A percentile compares a stretch with the other conserved stretches of the same genome.
These are phyloP conservation scores for Puffinus mauretanicus DNA, from an alignment of 2,113 vertebrate genomes.

Conservation along the genomic window DNA sequence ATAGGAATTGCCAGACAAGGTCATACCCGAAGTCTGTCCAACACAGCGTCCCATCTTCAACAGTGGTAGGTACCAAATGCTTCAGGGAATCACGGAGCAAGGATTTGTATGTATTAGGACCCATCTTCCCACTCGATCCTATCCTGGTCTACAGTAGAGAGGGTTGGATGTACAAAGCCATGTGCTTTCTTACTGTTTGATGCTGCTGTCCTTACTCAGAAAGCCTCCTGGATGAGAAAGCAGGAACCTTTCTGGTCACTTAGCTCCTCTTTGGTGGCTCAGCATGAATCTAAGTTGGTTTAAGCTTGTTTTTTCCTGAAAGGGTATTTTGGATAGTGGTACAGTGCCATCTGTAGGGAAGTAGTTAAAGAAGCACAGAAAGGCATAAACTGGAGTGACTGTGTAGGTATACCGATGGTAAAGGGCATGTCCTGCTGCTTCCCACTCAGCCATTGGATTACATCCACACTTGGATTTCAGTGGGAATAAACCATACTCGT, in stretches of 20 bases:
- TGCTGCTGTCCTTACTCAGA: background rate
- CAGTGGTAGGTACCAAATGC: background rate
- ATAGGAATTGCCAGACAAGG: background rate
- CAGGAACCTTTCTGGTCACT: background rate
- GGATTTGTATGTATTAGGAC: background rate
- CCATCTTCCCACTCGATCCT: background rate
- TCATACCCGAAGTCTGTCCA: background rate
- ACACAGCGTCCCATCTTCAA: background rate
- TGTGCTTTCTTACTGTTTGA: background rate
- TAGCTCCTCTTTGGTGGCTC: background rate
- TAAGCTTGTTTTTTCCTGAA: background rate
- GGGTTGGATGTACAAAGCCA: background rate
- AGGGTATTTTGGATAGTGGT: conserved; percentile 33
- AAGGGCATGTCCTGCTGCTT: background rate
- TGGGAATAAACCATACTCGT: background rate
- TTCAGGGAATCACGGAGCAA: background rate
- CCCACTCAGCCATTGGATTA: background rate
- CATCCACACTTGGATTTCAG: background rate
- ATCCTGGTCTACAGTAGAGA: background rate
- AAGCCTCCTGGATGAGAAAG: background rate
- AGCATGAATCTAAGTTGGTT: background rate
- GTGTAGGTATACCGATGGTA: background rate
- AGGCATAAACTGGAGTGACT: background rate
- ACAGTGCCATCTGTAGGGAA: conserved; percentile 68
- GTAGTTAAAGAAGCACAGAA: conserved; percentile 25